Conservation (phyloP, 2,113 vertebrate genomes). For the Nothoprocta perdicaria region DNA sequence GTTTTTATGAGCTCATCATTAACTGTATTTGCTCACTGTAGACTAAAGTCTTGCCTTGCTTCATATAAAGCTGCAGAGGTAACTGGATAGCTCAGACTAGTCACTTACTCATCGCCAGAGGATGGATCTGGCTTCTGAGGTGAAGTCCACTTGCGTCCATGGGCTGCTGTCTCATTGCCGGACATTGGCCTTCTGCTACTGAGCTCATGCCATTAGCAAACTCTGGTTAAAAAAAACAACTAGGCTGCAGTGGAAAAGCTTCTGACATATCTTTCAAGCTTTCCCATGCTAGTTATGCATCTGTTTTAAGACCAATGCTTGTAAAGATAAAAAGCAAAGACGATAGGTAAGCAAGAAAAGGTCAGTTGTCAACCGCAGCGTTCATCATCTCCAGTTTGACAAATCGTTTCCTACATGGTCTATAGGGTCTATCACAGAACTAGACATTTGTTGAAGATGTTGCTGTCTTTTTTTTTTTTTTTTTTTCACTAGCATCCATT, state of each 20-base stretch:
- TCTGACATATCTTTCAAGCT: not conserved
- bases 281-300: not conserved
- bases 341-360: not conserved
- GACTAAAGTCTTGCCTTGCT: not conserved
- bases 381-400: not conserved
- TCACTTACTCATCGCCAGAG: not conserved
- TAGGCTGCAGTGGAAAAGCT: rapidly evolving
- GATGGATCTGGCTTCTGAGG: not conserved
- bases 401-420: not conserved
- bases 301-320: not conserved
- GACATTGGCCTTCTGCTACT: not conserved
- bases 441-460: not conserved
- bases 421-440: not conserved
- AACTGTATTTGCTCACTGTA: not conserved
- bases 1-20: not conserved
- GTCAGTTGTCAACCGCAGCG: not conserved
- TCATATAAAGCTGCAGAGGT: not conserved
- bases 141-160: rapidly evolving
- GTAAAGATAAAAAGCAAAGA: not conserved
- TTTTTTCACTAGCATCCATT: not conserved
- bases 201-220: not conserved
- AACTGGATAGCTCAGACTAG: not conserved
- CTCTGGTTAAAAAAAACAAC: not conserved
- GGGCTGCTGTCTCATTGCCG: not conserved
- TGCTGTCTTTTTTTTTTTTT: not conserved